Percentiles rank a stretch among this genome's conserved stretches.
Conservation (phyloP, 2,888 invertebrate genomes). For the Eudemis profundana region DNA sequence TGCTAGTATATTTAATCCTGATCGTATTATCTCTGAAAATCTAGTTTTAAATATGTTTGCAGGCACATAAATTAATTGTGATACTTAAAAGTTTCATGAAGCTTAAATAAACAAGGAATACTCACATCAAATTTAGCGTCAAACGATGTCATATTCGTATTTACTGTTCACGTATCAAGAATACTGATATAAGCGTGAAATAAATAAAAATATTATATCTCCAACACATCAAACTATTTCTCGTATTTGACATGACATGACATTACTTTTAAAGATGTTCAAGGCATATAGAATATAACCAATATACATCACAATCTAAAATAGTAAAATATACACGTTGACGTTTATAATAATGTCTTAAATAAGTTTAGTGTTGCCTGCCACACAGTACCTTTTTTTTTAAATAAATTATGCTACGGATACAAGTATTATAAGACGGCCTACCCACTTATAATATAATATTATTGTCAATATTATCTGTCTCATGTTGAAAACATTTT, state of each 20-base stretch:
- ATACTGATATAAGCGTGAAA: constrained; percentile 14
- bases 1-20: neutral
- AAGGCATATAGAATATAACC: too few species aligned
- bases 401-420: neutral
- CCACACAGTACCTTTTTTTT: neutral
- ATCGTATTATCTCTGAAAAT: constrained; percentile 1
- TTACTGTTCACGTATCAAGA: constrained; percentile 17
- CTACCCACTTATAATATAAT: too few species aligned
- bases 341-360: neutral
- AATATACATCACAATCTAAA: too few species aligned
- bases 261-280: constrained; percentile 7
- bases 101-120: constrained; percentile 42
- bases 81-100: constrained; percentile 17
- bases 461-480: too few species aligned
- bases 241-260: constrained; percentile 30
- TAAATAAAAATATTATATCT: constrained; percentile 38
- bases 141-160: constrained; percentile 70
- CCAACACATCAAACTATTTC: constrained; percentile 42
- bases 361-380: neutral
- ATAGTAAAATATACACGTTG: neutral
- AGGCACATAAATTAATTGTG: constrained; percentile 21
- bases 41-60: constrained; percentile 8
- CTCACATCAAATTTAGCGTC: constrained; percentile 86
- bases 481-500: too few species aligned
- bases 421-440: too few species aligned